Percentiles rank a stretch among this genome's conserved stretches.
These are phyloP conservation scores for Corythornis leucogaster DNA, from an alignment of 2,797 vertebrate species.

Conservation along the genomic window DNA sequence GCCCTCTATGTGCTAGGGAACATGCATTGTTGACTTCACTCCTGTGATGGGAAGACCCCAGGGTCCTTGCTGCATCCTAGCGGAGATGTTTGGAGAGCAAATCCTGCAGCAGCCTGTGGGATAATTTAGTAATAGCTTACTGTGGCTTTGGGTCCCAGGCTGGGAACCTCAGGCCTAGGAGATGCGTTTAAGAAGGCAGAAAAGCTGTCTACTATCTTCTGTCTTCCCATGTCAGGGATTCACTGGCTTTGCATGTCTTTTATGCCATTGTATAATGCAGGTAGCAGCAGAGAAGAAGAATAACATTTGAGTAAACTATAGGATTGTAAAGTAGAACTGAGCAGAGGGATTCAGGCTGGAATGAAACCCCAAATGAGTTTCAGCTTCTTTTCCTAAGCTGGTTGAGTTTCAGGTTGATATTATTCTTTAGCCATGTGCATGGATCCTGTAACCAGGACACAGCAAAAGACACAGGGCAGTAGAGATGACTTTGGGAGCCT, in stretches of 20 bases:
- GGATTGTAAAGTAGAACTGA: not conserved
- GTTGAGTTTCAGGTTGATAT: not conserved
- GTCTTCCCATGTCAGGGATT: not conserved
- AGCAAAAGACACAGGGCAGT: not conserved
- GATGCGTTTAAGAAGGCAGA: not conserved
- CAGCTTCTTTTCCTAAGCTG: not conserved
- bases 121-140: not conserved
- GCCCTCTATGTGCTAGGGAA: not conserved
- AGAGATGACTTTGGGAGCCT: not conserved
- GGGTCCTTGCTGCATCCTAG: not conserved
- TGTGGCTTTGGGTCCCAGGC: not conserved
- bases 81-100: not conserved
- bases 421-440: not conserved
- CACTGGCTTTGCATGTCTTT: not conserved
- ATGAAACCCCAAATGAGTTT: not conserved
- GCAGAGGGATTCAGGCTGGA: not conserved
- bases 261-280: not conserved
- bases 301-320: not conserved
- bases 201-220: not conserved
- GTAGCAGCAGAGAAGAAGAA: not conserved
- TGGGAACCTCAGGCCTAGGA: not conserved
- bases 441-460: not conserved
- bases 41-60: not conserved
- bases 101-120: not conserved
- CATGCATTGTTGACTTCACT: not conserved